A percentile compares a stretch with the other conserved stretches of the same genome.
phyloP scores from a whole-genome alignment of 2,888 invertebrate species.

The Orgyia antiqua region DNA sequence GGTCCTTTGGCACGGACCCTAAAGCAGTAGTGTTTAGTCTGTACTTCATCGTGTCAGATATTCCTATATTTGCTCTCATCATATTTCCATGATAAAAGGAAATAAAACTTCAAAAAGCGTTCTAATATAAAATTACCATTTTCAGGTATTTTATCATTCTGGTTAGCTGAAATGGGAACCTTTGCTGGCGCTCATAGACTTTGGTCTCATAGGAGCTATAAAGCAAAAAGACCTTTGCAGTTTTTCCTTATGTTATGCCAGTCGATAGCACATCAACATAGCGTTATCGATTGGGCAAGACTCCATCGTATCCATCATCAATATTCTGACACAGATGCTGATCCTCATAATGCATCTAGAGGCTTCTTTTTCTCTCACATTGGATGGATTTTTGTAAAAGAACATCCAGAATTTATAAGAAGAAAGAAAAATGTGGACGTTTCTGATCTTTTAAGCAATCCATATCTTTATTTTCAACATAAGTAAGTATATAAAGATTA shows the following conservation, averaged over 20 bases:
- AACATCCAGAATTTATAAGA: constrained; percentile 84
- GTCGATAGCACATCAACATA: constrained; percentile 30
- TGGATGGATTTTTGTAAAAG: constrained; percentile 87
- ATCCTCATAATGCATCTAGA: constrained; percentile 84
- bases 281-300: constrained; percentile 25
- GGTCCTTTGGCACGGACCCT: no score
- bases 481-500: no score
- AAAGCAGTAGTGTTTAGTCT: no score
- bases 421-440: constrained; percentile 84
- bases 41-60: no score
- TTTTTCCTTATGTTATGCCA: constrained; percentile 34
- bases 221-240: constrained; percentile 32
- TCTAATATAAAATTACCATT: no score
- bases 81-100: no score
- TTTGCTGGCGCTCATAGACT: constrained; percentile 35
- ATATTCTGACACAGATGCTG: constrained; percentile 86
- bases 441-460: constrained; percentile 82
- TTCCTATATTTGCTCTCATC: no score
- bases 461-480: constrained; percentile 83
- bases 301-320: constrained; percentile 38
- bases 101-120: no score
- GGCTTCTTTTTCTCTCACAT: constrained; percentile 91
- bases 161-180: constrained; percentile 16
- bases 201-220: constrained; percentile 34
- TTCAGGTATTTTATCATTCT: constrained; percentile 16